These are phyloP conservation scores for Oceanodroma leucorhoa DNA, from an alignment of 2,797 vertebrate genomes.

Conservation along the genomic window DNA sequence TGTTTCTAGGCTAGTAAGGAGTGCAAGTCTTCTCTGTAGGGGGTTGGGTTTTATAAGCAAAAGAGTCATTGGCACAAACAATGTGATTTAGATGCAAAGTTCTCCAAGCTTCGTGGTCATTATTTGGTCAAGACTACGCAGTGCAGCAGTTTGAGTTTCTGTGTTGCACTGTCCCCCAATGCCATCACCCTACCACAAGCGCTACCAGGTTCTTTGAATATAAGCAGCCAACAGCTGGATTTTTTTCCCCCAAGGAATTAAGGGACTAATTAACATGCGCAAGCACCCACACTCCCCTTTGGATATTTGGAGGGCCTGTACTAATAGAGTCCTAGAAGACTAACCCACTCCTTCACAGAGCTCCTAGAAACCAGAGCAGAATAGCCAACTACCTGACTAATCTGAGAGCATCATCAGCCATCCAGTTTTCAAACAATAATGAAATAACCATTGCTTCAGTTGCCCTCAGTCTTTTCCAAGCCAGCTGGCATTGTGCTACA, in stretches of 20 bases:
- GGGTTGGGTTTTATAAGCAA: not conserved
- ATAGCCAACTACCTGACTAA: not conserved
- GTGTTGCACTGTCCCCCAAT: accelerated
- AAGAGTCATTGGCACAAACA: not conserved
- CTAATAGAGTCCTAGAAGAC: not conserved
- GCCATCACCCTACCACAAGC: accelerated
- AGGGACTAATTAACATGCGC: not conserved
- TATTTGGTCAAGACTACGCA: not conserved
- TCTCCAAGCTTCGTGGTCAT: not conserved
- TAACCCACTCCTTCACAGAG: not conserved
- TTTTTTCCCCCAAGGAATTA: not conserved
- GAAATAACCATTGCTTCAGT: not conserved
- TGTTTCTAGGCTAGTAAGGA: not conserved
- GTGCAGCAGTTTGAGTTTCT: not conserved
- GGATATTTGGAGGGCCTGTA: not conserved
- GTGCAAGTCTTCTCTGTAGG: not conserved
- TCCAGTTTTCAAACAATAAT: not conserved
- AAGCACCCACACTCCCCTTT: not conserved
- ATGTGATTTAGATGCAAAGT: not conserved
- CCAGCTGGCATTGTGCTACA: not conserved
- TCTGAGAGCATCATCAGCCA: not conserved
- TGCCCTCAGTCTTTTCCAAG: not conserved
- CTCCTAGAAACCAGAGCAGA: not conserved
- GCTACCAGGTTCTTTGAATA: not conserved
- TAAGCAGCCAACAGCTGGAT: not conserved